Evolutionary conservation across 2,888 invertebrate genomes (phyloP).

Genomic region (Mesoligia furuncula): DNA sequence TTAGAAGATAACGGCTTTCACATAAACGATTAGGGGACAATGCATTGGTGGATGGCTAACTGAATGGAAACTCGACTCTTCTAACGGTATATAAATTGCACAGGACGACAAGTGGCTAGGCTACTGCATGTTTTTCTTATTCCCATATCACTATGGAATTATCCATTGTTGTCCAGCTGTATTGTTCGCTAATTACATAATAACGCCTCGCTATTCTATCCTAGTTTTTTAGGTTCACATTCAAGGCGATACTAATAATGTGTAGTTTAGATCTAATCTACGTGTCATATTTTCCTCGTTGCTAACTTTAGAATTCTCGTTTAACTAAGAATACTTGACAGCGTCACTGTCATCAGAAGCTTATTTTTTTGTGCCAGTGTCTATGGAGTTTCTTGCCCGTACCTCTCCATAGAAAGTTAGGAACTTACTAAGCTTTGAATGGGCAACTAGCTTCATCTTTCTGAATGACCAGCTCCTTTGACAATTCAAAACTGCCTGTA

Average conservation of each 20-base stretch:
- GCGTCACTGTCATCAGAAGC: constrained; percentile 9
- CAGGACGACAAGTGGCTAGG: constrained; percentile 15
- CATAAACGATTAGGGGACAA: not conserved
- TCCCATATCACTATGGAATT: constrained; percentile 58
- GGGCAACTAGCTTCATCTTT: not conserved
- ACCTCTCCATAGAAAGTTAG: not conserved
- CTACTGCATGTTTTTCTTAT: constrained; percentile 52
- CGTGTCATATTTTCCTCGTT: constrained; percentile 41
- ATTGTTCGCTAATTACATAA: constrained; percentile 67
- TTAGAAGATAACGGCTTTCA: not conserved
- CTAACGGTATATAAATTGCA: constrained; percentile 28
- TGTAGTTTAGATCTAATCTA: constrained; percentile 53
- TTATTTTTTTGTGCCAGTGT: not conserved
- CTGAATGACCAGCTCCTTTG: not conserved
- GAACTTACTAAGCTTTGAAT: not conserved
- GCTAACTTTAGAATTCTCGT: constrained; percentile 26
- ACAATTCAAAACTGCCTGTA: not conserved
- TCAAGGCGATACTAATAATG: constrained; percentile 60
- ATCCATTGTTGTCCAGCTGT: constrained; percentile 63
- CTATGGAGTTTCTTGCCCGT: not conserved
- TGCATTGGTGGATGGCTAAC: not conserved
- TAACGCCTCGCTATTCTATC: constrained; percentile 51
- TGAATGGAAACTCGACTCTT: not conserved
- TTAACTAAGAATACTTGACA: constrained; percentile 4
- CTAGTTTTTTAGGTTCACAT: constrained; percentile 58